Percentiles rank a stretch among this genome's conserved stretches.
Evolutionary conservation across 2,888 invertebrate genomes (phyloP).

Genomic region (Eristalinus sepulchralis): DNA sequence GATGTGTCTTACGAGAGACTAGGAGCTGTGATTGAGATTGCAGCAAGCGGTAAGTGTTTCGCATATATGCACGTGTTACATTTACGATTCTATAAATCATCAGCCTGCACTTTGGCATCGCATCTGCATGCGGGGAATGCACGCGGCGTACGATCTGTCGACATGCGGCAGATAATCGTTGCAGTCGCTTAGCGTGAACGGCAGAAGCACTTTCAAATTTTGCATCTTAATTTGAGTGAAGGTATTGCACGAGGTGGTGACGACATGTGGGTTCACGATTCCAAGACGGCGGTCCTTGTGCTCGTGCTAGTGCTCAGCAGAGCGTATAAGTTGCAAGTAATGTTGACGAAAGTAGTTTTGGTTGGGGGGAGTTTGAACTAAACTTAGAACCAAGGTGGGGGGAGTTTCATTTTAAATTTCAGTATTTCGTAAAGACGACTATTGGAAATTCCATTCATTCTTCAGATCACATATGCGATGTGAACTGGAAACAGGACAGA

Average conservation of each 20-base stretch:
- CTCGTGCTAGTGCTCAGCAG: not conserved
- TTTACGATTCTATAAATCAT: slow-evolving; percentile 17
- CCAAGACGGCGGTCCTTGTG: not conserved
- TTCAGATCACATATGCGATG: no score
- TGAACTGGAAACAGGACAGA: no score
- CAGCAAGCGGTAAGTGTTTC: slow-evolving; percentile 1
- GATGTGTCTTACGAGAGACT: not conserved
- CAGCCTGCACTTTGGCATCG: not conserved
- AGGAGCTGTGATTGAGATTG: not conserved
- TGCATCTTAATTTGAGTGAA: not conserved
- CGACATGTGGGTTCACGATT: not conserved
- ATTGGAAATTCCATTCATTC: no score
- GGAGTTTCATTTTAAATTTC: no score
- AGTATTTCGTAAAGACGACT: no score
- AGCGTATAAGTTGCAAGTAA: not conserved
- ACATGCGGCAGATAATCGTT: not conserved
- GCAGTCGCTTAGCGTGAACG: not conserved
- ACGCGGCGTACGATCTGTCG: not conserved
- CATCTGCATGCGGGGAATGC: slow-evolving; percentile 12
- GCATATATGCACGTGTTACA: slow-evolving; percentile 28
- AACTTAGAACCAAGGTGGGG: no score
- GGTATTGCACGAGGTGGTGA: not conserved
- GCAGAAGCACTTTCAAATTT: not conserved
- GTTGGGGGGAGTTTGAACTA: no score
- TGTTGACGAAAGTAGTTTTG: no score